phyloP scores from a whole-genome alignment of 2,888 invertebrate species.

The Synanthedon vespiformis region DNA sequence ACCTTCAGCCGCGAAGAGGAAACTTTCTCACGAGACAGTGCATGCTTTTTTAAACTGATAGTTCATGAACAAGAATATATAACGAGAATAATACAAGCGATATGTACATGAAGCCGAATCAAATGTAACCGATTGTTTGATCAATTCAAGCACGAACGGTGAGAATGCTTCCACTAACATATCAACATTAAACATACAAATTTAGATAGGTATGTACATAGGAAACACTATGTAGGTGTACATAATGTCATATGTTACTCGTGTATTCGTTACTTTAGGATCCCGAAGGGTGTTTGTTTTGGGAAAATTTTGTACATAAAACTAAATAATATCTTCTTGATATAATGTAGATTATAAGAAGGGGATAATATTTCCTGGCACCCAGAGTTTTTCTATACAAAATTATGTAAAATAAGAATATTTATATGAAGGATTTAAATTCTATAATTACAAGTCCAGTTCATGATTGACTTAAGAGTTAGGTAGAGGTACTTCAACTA shows the following conservation, averaged over 20 bases:
- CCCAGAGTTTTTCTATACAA: no score
- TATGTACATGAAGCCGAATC: constrained; percentile 72
- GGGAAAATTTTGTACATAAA: no score
- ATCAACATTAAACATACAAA: constrained; percentile 15
- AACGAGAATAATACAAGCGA: constrained; percentile 73
- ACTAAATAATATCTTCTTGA: no score
- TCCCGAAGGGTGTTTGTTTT: not conserved
- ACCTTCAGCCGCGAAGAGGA: constrained; percentile 91
- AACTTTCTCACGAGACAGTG: constrained; percentile 82
- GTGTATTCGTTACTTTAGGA: not conserved
- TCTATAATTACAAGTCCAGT: no score
- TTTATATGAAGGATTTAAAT: no score
- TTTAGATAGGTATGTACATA: not conserved
- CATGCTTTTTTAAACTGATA: constrained; percentile 74
- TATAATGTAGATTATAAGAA: no score
- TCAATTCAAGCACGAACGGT: constrained; percentile 69
- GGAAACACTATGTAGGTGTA: constrained; percentile 13
- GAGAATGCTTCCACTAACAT: constrained; percentile 70
- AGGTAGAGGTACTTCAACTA: no score
- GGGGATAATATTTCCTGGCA: no score
- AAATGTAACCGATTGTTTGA: constrained; percentile 65
- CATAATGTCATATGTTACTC: constrained; percentile 28
- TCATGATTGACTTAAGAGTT: no score
- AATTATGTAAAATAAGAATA: no score
- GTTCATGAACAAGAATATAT: constrained; percentile 66